Evolutionary conservation across 2,797 vertebrate species (phyloP).

Genomic region (Mastacembelus armatus): DNA sequence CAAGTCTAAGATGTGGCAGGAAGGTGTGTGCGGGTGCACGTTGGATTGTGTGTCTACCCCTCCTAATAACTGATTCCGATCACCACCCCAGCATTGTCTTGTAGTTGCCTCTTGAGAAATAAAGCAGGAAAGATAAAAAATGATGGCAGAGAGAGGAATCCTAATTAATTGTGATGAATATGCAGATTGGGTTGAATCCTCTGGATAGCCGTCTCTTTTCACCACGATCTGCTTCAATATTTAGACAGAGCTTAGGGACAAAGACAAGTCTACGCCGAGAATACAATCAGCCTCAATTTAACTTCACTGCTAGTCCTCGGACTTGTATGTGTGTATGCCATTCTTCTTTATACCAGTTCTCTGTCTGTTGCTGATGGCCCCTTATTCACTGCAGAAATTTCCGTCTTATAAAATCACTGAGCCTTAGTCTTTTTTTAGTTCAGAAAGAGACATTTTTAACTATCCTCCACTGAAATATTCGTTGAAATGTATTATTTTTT

Average conservation of each 20-base stretch:
- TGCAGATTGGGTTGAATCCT: conserved; percentile 83
- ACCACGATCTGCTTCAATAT: conserved; percentile 78
- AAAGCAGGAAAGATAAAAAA: conserved; percentile 76
- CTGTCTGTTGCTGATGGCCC: conserved; percentile 33
- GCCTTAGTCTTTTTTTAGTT: conserved; percentile 6
- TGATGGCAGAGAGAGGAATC: conserved; percentile 74
- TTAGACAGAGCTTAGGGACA: conserved; percentile 80
- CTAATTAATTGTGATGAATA: conserved; percentile 85
- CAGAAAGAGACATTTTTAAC: conserved; percentile 11
- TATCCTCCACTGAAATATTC: not conserved
- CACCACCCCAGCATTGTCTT: conserved; percentile 76
- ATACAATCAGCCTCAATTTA: conserved; percentile 76
- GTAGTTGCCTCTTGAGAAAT: conserved; percentile 79
- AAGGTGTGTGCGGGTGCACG: conserved; percentile 22
- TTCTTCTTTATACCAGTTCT: conserved; percentile 39
- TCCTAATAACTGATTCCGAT: conserved; percentile 79
- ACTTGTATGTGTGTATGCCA: conserved; percentile 27
- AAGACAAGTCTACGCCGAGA: conserved; percentile 68
- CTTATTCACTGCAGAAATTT: conserved; percentile 22
- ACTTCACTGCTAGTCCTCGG: conserved; percentile 53
- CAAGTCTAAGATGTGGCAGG: conserved; percentile 36
- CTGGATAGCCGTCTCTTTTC: conserved; percentile 78
- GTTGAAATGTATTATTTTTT: conserved; percentile 3
- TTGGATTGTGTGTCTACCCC: not conserved
- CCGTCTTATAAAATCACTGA: conserved; percentile 26